Percentiles rank a stretch among this genome's conserved stretches.
Evolutionary conservation across 1,140 invertebrate genomes (phyloP).

Genomic region (Saccostrea cuccullata): DNA sequence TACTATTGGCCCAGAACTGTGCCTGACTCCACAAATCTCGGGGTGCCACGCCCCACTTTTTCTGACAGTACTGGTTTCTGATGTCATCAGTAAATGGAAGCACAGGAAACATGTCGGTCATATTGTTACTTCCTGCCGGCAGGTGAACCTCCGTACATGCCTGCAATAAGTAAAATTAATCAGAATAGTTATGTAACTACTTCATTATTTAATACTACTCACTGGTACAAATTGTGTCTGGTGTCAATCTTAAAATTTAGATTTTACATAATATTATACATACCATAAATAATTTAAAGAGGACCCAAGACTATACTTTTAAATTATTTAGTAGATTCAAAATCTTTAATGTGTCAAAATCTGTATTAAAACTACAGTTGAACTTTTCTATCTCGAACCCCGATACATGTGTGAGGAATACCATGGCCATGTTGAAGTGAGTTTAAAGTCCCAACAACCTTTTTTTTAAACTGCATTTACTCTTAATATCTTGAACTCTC

Average conservation of each 20-base stretch:
- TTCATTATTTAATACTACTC: background rate
- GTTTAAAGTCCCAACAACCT: too few species aligned
- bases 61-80: slow-evolving; percentile 69
- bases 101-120: slow-evolving; percentile 75
- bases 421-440: too few species aligned
- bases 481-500: too few species aligned
- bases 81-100: slow-evolving; percentile 71
- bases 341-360: too few species aligned
- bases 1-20: slow-evolving; percentile 70
- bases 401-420: too few species aligned
- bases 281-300: background rate
- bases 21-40: slow-evolving; percentile 64
- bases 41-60: slow-evolving; percentile 69
- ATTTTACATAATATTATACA: background rate
- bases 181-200: background rate
- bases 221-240: background rate
- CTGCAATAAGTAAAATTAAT: slow-evolving; percentile 55
- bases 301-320: too few species aligned
- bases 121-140: slow-evolving; percentile 67
- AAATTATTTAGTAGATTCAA: too few species aligned
- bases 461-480: too few species aligned
- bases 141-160: slow-evolving; percentile 75
- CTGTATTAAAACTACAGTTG: too few species aligned
- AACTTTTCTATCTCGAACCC: too few species aligned
- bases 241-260: background rate